Evolutionary conservation across 2,888 invertebrate species (phyloP).

Genomic region (Caenorhabditis virilis): DNA sequence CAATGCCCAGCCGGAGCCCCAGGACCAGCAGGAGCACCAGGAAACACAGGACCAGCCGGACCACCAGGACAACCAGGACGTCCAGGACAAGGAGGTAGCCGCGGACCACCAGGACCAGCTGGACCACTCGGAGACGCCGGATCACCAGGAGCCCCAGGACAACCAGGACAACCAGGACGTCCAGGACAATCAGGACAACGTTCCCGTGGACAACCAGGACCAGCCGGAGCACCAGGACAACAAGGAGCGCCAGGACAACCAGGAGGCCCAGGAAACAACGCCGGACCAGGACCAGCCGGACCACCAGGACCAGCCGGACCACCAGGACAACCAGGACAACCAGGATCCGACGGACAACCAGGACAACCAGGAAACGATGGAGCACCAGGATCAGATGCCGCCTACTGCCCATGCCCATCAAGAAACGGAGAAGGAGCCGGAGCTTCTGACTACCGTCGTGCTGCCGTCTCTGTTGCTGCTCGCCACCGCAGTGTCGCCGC

Average conservation of each 20-base stretch:
- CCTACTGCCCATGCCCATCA: slow-evolving; percentile 42
- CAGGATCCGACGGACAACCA: slow-evolving; percentile 44
- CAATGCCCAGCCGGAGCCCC: slow-evolving; percentile 36
- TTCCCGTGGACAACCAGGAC: slow-evolving; percentile 36
- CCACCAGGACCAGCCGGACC: slow-evolving; percentile 32
- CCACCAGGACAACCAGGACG: slow-evolving; percentile 37
- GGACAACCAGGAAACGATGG: slow-evolving; percentile 42
- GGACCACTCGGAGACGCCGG: slow-evolving; percentile 41
- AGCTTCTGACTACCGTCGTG: no score
- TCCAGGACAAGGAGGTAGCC: slow-evolving; percentile 31
- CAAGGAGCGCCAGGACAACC: slow-evolving; percentile 29
- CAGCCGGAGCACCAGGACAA: slow-evolving; percentile 38
- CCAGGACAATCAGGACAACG: slow-evolving; percentile 28
- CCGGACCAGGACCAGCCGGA: slow-evolving; percentile 36
- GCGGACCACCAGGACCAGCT: slow-evolving; percentile 33
- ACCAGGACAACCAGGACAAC: slow-evolving; percentile 36
- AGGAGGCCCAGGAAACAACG: slow-evolving; percentile 35
- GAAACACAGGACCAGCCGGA: slow-evolving; percentile 35
- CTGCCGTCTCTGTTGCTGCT: no score
- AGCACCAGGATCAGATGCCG: slow-evolving; percentile 35
- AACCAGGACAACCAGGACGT: slow-evolving; percentile 38
- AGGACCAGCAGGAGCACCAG: slow-evolving; percentile 39
- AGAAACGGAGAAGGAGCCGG: slow-evolving; percentile 23
- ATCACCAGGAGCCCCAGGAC: slow-evolving; percentile 35
- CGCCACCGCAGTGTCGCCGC: slow-evolving; percentile 11